Evolutionary conservation across 2,888 invertebrate genomes (phyloP).

Genomic region (Ophioninae sp.): DNA sequence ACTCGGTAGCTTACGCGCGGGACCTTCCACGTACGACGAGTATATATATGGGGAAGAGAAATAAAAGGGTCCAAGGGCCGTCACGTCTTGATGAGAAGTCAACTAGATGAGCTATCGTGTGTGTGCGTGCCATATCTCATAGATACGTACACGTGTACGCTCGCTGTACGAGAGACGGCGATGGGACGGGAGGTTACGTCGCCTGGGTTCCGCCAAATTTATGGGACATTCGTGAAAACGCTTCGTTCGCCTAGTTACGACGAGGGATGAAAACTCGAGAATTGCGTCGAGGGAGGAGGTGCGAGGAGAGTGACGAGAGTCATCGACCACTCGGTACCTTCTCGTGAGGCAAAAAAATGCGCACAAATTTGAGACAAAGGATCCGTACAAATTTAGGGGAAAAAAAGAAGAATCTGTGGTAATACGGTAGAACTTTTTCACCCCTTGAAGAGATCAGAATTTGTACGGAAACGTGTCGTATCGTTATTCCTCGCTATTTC

Average conservation of each 20-base stretch:
- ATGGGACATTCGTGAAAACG: conserved; percentile 47
- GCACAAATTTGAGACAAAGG: neutral
- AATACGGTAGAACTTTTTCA: neutral
- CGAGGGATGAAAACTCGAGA: conserved; percentile 24
- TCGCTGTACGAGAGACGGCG: too few relatives aligned
- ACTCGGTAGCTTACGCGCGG: neutral
- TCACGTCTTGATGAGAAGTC: conserved; percentile 54
- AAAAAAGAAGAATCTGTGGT: neutral
- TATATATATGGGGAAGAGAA: conserved; percentile 4
- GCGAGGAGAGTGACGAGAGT: conserved; percentile 1
- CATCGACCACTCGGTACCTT: neutral
- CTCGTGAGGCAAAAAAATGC: conserved; percentile 3
- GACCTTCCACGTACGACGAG: neutral
- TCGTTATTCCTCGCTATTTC: neutral
- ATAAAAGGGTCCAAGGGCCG: conserved; percentile 35
- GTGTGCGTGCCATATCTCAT: neutral
- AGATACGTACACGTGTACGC: neutral
- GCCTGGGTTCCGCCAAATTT: conserved; percentile 39
- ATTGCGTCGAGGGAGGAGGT: conserved; percentile 34
- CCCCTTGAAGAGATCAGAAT: neutral
- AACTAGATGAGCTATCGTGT: conserved; percentile 22
- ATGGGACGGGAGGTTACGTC: conserved; percentile 10
- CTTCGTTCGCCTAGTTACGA: conserved; percentile 35
- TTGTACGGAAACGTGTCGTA: neutral
- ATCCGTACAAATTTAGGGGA: too few relatives aligned